Conservation (phyloP, 2,888 invertebrate species). For the Schizotus pectinicornis region DNA sequence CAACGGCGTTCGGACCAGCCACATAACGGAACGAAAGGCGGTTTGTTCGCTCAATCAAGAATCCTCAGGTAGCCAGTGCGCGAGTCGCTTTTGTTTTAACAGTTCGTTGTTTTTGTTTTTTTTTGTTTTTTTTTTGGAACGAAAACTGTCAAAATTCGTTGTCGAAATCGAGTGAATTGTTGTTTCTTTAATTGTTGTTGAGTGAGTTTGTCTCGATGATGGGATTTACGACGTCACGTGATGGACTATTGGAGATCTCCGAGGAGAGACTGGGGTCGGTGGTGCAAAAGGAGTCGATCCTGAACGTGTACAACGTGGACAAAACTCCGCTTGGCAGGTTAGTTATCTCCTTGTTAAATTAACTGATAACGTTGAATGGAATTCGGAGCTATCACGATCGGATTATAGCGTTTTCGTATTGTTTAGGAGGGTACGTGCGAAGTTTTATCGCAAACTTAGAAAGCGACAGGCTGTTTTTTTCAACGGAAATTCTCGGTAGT, state of each 20-base stretch:
- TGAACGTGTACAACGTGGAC: slow-evolving; percentile 79
- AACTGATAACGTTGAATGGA: slow-evolving; percentile 2
- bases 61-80: slow-evolving; percentile 35
- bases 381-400: neutral
- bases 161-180: slow-evolving; percentile 7
- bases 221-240: slow-evolving; percentile 67
- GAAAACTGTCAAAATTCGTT: neutral
- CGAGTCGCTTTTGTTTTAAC: slow-evolving; percentile 6
- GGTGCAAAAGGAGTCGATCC: slow-evolving; percentile 76
- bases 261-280: slow-evolving; percentile 71
- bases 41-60: slow-evolving; percentile 34
- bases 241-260: slow-evolving; percentile 75
- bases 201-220: slow-evolving; percentile 52
- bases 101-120: neutral
- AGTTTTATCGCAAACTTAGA: too few species aligned
- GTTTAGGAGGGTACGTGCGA: too few species aligned
- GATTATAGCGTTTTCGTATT: too few species aligned
- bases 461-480: too few species aligned
- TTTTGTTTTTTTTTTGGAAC: neutral
- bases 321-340: slow-evolving; percentile 87
- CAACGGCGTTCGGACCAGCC: slow-evolving; percentile 1
- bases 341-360: slow-evolving; percentile 44
- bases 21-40: slow-evolving; percentile 27
- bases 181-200: slow-evolving; percentile 5
- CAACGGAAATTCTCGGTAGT: too few species aligned